These are phyloP conservation scores for Campoplex nolae DNA, from an alignment of 2,888 invertebrate species.

Conservation along the genomic window DNA sequence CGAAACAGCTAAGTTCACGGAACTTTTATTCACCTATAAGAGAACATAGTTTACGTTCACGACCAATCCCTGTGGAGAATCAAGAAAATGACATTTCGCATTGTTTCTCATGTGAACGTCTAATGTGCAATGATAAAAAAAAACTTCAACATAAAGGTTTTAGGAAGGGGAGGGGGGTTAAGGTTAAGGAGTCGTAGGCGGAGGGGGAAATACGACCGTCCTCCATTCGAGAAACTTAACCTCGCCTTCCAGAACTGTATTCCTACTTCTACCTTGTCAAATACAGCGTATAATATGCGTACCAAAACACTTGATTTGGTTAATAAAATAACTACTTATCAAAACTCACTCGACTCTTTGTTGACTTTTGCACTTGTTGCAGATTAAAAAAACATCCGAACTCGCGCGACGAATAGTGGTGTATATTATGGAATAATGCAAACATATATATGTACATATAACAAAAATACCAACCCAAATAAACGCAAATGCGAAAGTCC, in stretches of 20 bases:
- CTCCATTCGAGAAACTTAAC: conserved; percentile 57
- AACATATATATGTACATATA: not conserved
- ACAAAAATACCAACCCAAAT: conserved; percentile 2
- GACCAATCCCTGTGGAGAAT: not conserved
- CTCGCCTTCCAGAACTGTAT: conserved; percentile 44
- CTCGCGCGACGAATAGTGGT: not conserved
- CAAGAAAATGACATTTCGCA: conserved; percentile 37
- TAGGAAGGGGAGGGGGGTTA: not conserved
- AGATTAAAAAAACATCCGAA: not conserved
- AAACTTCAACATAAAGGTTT: not conserved
- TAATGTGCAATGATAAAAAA: not conserved
- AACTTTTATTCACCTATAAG: not conserved
- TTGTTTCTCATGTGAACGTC: not conserved
- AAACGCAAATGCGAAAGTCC: not conserved
- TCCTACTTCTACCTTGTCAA: not conserved
- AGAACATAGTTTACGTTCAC: not conserved
- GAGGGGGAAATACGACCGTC: conserved; percentile 19
- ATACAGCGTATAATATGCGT: not conserved
- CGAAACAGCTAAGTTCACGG: conserved; percentile 21
- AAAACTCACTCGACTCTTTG: not conserved
- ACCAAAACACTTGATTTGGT: not conserved
- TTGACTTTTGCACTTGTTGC: not conserved
- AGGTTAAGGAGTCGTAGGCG: not conserved
- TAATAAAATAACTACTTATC: not conserved
- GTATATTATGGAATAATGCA: not conserved